Base-by-base conservation (phyloP, 2,113 vertebrate genomes). In the Gasterosteus aculeatus region DNA sequence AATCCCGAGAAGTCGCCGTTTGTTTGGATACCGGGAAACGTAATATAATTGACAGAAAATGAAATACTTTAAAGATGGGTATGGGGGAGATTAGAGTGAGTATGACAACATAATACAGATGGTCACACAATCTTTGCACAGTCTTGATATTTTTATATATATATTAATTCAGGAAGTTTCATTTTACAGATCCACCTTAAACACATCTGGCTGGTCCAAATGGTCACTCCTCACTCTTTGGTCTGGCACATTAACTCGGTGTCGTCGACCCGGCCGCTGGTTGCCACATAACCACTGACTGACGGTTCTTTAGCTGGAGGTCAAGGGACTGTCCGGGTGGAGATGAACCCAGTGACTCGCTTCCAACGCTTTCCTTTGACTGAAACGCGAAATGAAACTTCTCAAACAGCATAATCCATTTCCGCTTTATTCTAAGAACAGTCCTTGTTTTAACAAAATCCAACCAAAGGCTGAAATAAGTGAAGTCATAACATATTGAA, bases 251-350 rank as follows among this genome's bases (percentile, higher is more conserved):
- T 59, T 72, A 58, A 78, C 71, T 54, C 57, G 16, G 72, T 80
- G 76, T 77, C 84, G 67, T 26, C 80, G 77, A 83, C 77, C 60
- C 69, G 26, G 68, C 61, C 63, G 12, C 14, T 19, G 47, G 29
- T 62, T 70, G 16, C 62, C 59, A 57, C 49, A 79, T 44, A 38
- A 46, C 75, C 61, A 33, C 69, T n/a, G 51, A 47, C 51, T 53
- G 31, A 18, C 31, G 60, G 72, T 44, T 79, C 22, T 71, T 38
- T 72, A 69, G 47, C 18, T 65, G 58, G 44, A 66, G 44, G 77
- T 68, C 70, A 78, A 61, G 49, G 39, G 60, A 41, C 67, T 69
- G 66, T 71, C 61, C 60, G 61, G 18, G 16, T 35, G 38, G 53
- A 31, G 26, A 59, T n/a, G 14, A 51, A 22, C 64, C n/a, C 22